Evolutionary conservation across 2,113 vertebrate genomes (phyloP).

Genomic region (Atrichornis clamosus): DNA sequence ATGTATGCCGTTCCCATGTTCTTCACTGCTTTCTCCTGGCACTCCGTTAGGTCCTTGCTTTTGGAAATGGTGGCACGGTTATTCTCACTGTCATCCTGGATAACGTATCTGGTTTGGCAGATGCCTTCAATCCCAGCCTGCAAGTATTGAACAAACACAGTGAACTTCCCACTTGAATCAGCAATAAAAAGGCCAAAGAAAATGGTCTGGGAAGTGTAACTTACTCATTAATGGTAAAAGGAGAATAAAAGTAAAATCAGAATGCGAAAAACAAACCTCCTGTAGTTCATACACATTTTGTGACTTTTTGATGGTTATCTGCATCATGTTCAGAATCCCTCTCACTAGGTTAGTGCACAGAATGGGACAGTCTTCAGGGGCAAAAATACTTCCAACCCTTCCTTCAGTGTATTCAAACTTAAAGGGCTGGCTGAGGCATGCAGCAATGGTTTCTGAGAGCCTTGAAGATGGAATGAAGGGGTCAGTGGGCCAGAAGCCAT

Average conservation of each 20-base stretch:
- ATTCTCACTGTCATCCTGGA: slow-evolving; percentile 76
- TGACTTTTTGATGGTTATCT: slow-evolving; percentile 81
- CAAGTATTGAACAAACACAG: not conserved
- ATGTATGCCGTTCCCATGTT: slow-evolving; percentile 76
- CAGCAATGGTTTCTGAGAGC: slow-evolving; percentile 68
- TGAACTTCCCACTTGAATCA: not conserved
- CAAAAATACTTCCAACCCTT: slow-evolving; percentile 75
- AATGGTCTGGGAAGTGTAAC: not conserved
- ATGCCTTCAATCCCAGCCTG: slow-evolving; percentile 78
- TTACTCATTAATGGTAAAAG: not conserved
- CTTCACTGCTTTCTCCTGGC: slow-evolving; percentile 75
- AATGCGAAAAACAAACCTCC: slow-evolving; percentile 68
- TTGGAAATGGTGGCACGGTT: slow-evolving; percentile 72
- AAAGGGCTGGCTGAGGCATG: slow-evolving; percentile 74
- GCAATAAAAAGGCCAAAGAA: not conserved
- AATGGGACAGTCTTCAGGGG: slow-evolving; percentile 68
- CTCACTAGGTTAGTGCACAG: slow-evolving; percentile 78
- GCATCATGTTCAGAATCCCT: slow-evolving; percentile 82
- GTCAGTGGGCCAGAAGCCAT: slow-evolving; percentile 76
- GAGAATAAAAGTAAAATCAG: not conserved
- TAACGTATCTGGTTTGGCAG: slow-evolving; percentile 83
- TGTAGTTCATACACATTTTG: slow-evolving; percentile 81
- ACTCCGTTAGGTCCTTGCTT: slow-evolving; percentile 81
- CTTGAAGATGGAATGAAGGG: slow-evolving; percentile 50
- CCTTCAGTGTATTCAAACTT: slow-evolving; percentile 84